Percentiles rank a stretch among this genome's conserved stretches.
These are phyloP conservation scores for Ptychobarbus kaznakovi DNA, from an alignment of 2,797 vertebrate species.

Conservation along the genomic window DNA sequence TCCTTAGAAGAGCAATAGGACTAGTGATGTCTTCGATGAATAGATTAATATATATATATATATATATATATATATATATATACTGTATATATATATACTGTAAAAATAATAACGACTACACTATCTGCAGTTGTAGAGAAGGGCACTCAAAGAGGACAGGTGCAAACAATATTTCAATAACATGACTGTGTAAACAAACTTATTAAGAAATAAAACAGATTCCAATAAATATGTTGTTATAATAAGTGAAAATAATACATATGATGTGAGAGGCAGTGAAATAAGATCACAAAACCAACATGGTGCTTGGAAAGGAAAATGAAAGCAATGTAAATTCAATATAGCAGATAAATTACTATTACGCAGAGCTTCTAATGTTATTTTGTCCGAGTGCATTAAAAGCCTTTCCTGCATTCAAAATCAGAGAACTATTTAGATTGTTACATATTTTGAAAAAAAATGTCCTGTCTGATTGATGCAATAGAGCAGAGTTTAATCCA, in stretches of 20 bases:
- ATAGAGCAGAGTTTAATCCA: not conserved
- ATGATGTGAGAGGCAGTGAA: not conserved
- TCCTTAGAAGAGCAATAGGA: not conserved
- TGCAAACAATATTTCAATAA: not conserved
- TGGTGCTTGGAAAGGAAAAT: not conserved
- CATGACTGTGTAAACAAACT: not conserved
- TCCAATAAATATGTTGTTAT: not conserved
- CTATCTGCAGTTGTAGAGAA: not conserved
- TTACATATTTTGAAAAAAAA: not conserved
- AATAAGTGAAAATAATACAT: not conserved
- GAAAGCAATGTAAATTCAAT: slow-evolving; percentile 5
- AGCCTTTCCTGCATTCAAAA: not conserved
- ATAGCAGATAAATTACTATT: slow-evolving; percentile 5
- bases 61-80: no score
- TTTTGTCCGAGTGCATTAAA: not conserved
- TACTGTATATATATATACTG: not conserved
- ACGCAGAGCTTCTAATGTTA: not conserved
- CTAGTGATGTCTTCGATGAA: not conserved
- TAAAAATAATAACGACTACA: not conserved
- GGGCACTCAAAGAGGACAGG: not conserved
- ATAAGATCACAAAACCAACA: not conserved
- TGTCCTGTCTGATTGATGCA: not conserved
- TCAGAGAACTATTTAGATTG: not conserved
- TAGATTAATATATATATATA: not conserved
- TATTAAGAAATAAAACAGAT: not conserved